Base-by-base conservation (phyloP, 2,113 vertebrate species). In the Archilochus colubris region DNA sequence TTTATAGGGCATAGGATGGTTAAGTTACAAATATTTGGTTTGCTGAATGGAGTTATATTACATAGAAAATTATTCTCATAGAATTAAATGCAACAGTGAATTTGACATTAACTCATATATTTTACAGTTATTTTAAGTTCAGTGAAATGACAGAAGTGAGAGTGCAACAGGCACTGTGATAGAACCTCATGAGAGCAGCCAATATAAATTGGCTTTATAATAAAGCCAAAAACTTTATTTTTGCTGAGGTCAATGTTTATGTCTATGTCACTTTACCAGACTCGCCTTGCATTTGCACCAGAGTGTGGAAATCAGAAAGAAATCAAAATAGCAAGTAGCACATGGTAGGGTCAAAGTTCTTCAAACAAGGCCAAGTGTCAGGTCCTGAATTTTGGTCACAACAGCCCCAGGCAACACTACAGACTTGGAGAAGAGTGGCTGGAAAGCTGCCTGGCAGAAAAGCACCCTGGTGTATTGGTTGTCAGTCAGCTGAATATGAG, bases 121-220 rank as follows among this genome's bases (percentile, higher is more conserved):
- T 40, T 40, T 40, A 40, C 8, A 44, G 62, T 46, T 58, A 48
- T 36, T 53, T 12, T 6, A 53, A 9, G 16, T 44, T 61, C 44
- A 66, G 10, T 5, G 16, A 46, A 62, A 68, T 1, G 1, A 23
- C 8, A 73, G 48, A 31, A 62, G 33, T 1, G 0, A 76, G 28
- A 17, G 3, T 48, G 15, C 24, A 51, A 8, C 0, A 0, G 15
- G 13, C 54, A 27, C 31, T 51, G 24, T 27, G 62, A 64, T 5
- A 33, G 28, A 19, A 84, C 12, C 19, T 9, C 30, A 27, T 0
- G 3, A 46, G 14, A 76, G 28, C 20, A 36, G 30, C 21, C 55
- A 31, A 7, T 33, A 33, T 33, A 33, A 33, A 33, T 33, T 33
- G 33, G 33, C 33, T 33, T 33, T 33, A 33, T 33, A 33, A 33